Conservation (phyloP, 2,113 vertebrate genomes). For the Hippocampus barbouri region DNA sequence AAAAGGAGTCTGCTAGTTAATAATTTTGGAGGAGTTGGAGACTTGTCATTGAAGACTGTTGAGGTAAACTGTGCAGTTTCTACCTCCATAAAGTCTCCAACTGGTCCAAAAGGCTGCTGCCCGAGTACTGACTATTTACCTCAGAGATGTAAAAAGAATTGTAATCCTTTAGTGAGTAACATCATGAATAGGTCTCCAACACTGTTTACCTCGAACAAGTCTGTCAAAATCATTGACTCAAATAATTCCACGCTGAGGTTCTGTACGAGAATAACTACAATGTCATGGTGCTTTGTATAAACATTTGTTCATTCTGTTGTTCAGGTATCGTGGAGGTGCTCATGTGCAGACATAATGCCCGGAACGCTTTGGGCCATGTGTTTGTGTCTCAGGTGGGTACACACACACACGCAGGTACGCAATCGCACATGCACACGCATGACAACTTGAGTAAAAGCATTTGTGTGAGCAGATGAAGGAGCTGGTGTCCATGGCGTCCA, state of each 20-base stretch:
- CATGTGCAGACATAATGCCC: slow-evolving; percentile 82
- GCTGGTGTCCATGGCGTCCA: slow-evolving; percentile 72
- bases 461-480: slow-evolving; percentile 74
- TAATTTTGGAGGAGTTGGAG: too few relatives aligned
- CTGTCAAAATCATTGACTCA: not conserved
- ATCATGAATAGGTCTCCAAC: too few relatives aligned
- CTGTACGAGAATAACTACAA: not conserved
- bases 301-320: slow-evolving; percentile 2
- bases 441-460: not conserved
- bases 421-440: not conserved
- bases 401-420: slow-evolving; percentile 5
- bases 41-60: not conserved
- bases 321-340: slow-evolving; percentile 80
- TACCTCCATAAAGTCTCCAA: too few relatives aligned
- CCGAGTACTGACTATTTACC: too few relatives aligned
- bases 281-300: not conserved
- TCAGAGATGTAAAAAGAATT: too few relatives aligned
- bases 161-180: too few relatives aligned
- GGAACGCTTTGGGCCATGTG: slow-evolving; percentile 85
- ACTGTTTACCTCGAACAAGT: too few relatives aligned
- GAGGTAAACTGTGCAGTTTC: too few relatives aligned
- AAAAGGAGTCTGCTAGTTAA: too few relatives aligned
- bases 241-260: not conserved
- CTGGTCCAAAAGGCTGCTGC: too few relatives aligned
- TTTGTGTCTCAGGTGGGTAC: slow-evolving; percentile 86